Conservation (phyloP, 2,888 invertebrate species). For the Beris chalybata region DNA sequence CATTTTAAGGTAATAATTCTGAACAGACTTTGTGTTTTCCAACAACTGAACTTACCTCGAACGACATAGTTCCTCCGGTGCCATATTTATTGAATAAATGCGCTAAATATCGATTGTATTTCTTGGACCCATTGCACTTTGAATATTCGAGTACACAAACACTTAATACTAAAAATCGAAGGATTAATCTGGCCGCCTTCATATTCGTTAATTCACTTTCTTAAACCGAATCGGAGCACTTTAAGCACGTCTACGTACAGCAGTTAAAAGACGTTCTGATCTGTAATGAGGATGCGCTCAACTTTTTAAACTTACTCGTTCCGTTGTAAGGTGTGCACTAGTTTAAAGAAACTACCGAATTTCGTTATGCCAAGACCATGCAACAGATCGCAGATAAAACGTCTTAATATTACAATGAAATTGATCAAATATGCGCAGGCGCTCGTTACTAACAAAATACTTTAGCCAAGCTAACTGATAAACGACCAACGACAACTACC, state of each 20-base stretch:
- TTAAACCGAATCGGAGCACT: background rate
- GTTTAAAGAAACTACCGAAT: background rate
- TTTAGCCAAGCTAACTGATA: constrained; percentile 11
- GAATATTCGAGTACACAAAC: background rate
- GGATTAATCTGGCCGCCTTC: background rate
- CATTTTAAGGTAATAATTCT: background rate
- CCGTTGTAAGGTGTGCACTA: constrained; percentile 1
- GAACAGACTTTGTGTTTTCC: background rate
- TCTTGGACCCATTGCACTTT: constrained; percentile 40
- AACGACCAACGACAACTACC: constrained; percentile 1
- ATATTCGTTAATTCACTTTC: background rate
- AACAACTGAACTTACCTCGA: constrained; percentile 52
- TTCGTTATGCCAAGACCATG: background rate
- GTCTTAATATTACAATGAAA: constrained; percentile 1
- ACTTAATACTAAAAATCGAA: constrained; percentile 9
- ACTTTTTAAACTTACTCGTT: constrained; percentile 19
- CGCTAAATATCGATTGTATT: constrained; percentile 54
- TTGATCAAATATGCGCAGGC: constrained; percentile 7
- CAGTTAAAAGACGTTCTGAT: constrained; percentile 18
- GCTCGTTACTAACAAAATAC: constrained; percentile 6
- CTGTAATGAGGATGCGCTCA: background rate
- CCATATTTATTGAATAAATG: constrained; percentile 55
- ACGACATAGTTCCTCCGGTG: constrained; percentile 52
- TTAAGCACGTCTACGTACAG: background rate
- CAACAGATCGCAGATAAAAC: constrained; percentile 15